A percentile compares a stretch with the other conserved stretches of the same genome.
phyloP scores from a whole-genome alignment of 2,888 invertebrate species.

The Hedya salicella region DNA sequence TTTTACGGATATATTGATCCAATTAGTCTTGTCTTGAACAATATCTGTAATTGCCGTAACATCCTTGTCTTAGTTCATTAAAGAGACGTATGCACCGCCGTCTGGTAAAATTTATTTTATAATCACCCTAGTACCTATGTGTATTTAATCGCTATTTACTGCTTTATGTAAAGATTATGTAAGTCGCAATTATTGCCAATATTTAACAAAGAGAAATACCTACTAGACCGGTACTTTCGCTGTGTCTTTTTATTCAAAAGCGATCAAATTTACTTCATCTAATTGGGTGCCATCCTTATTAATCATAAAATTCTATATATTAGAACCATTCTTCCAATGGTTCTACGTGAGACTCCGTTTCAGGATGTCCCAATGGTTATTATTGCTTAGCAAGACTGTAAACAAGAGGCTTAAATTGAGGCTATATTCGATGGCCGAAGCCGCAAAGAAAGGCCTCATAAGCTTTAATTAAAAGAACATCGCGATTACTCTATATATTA shows the following conservation, averaged over 20 bases:
- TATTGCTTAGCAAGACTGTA: conserved; percentile 39
- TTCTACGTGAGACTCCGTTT: conserved; percentile 31
- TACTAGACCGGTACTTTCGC: background rate
- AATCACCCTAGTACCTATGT: too few species aligned
- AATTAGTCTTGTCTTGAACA: background rate
- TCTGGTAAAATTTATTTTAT: too few species aligned
- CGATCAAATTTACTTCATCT: conserved; percentile 33
- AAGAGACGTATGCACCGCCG: too few species aligned
- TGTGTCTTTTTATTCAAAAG: conserved; percentile 9
- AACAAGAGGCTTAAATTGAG: conserved; percentile 49
- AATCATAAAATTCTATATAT: conserved; percentile 2
- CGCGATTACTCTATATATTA: conserved; percentile 72
- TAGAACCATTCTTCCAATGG: background rate
- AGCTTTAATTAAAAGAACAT: conserved; percentile 75
- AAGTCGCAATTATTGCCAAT: background rate
- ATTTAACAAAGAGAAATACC: background rate
- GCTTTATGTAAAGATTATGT: background rate
- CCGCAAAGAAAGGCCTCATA: conserved; percentile 68
- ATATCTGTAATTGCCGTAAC: background rate
- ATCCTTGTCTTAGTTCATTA: too few species aligned
- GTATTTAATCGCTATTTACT: background rate
- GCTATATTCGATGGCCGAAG: conserved; percentile 52
- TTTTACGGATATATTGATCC: conserved; percentile 11
- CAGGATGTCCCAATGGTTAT: conserved; percentile 33
- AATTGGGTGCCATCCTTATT: conserved; percentile 37